A percentile compares a stretch with the other conserved stretches of the same genome.
phyloP scores from a whole-genome alignment of 2,113 vertebrate genomes.

The Hemibagrus wyckioides region DNA sequence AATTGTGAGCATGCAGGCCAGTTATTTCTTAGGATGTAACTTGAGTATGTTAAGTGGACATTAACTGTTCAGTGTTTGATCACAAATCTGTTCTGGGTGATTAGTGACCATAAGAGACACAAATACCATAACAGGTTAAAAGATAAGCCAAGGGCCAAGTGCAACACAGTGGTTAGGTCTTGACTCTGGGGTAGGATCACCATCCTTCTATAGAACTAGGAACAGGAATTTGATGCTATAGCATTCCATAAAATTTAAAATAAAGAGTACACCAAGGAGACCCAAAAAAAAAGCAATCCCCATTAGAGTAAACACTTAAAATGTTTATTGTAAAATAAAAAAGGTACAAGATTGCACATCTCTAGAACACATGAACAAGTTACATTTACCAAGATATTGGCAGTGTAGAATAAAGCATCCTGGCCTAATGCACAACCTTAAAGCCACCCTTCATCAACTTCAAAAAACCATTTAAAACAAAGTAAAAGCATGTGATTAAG shows the following conservation, averaged over 20 bases:
- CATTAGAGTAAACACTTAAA: slow-evolving; percentile 15
- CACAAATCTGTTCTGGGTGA: not conserved
- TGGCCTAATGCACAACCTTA: slow-evolving; percentile 10
- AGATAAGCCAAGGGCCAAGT: no score
- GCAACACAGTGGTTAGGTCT: not conserved
- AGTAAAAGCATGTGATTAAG: slow-evolving; percentile 55
- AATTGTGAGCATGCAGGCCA: no score
- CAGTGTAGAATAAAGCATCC: slow-evolving; percentile 35
- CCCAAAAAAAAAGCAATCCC: not conserved
- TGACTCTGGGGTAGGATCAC: no score
- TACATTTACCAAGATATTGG: not conserved
- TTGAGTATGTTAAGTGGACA: not conserved
- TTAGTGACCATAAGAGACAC: not conserved
- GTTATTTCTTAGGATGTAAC: not conserved
- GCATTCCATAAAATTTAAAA: no score
- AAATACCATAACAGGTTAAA: fast-evolving
- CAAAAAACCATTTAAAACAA: slow-evolving; percentile 33
- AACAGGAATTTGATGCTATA: no score
- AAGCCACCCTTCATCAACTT: not conserved
- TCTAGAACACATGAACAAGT: not conserved
- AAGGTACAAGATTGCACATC: slow-evolving; percentile 27
- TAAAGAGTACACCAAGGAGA: no score
- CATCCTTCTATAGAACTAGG: no score
- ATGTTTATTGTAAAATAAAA: slow-evolving; percentile 52
- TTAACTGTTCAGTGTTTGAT: not conserved